Percentiles rank a stretch among this genome's conserved stretches.
Conservation (phyloP, 2,888 invertebrate species). For the Caradrina kadenii region DNA sequence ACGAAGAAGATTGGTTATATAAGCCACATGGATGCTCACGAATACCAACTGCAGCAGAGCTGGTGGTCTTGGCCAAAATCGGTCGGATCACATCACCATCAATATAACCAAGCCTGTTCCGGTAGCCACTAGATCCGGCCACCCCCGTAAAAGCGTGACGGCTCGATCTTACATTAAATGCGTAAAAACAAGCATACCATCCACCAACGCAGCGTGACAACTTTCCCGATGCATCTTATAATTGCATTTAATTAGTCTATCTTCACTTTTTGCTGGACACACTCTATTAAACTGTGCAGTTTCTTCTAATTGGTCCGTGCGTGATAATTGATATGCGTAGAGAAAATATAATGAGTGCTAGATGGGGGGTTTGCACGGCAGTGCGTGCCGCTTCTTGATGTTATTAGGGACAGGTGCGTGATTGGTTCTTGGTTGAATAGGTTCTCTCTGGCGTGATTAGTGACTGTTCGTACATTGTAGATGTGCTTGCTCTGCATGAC, state of each 20-base stretch:
- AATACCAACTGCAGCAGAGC: too few relatives aligned
- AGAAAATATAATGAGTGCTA: slow-evolving; percentile 45
- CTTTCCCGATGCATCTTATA: slow-evolving; percentile 86
- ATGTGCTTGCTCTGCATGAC: not conserved
- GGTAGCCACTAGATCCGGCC: slow-evolving; percentile 33
- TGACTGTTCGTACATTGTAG: not conserved
- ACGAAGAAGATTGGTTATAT: too few relatives aligned
- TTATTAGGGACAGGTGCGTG: slow-evolving; percentile 25
- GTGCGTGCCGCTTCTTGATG: slow-evolving; percentile 43
- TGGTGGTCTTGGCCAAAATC: too few relatives aligned
- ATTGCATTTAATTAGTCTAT: slow-evolving; percentile 85
- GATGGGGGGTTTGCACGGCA: slow-evolving; percentile 36
- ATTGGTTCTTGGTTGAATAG: slow-evolving; percentile 23
- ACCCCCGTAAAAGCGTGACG: slow-evolving; percentile 58
- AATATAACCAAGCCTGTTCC: slow-evolving; percentile 4
- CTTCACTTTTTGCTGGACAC: slow-evolving; percentile 84
- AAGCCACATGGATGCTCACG: too few relatives aligned
- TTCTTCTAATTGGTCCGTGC: slow-evolving; percentile 79
- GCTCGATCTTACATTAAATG: slow-evolving; percentile 42
- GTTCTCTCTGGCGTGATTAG: not conserved
- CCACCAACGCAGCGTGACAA: slow-evolving; percentile 82
- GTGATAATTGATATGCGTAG: slow-evolving; percentile 62
- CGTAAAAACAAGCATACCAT: slow-evolving; percentile 75
- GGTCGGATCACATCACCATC: too few relatives aligned
- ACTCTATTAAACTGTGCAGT: slow-evolving; percentile 85